These are phyloP conservation scores for Anguilla obscura DNA, from an alignment of 2,797 vertebrate species.

Conservation along the genomic window DNA sequence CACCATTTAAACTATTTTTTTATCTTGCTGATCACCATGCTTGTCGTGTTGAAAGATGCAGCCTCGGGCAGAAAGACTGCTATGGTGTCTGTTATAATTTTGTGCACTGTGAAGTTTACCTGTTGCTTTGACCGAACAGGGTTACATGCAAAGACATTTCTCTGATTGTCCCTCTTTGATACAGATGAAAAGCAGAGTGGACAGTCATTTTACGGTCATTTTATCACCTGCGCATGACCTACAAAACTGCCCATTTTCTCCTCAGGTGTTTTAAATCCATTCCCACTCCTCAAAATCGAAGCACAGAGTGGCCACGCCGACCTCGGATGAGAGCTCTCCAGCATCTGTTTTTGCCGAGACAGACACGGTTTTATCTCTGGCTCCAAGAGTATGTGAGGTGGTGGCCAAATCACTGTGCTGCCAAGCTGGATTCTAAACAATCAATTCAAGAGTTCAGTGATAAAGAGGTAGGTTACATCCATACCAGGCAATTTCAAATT, in stretches of 20 bases:
- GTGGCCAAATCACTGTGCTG: background rate
- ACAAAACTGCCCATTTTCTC: background rate
- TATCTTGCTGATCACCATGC: background rate
- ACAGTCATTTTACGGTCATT: background rate
- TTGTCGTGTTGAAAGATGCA: background rate
- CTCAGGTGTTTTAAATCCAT: background rate
- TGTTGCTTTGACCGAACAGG: background rate
- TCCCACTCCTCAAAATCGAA: background rate
- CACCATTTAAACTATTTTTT: background rate
- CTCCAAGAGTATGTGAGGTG: background rate
- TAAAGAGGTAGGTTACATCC: conserved; percentile 1
- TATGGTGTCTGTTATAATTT: background rate
- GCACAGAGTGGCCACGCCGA: background rate
- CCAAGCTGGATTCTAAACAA: conserved; percentile 5
- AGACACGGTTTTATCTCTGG: background rate
- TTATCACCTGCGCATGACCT: background rate
- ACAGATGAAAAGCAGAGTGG: background rate
- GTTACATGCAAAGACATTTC: background rate
- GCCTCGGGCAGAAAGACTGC: background rate
- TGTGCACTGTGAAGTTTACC: background rate
- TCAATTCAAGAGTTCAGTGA: background rate
- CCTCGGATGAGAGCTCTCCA: background rate
- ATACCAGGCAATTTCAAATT: conserved; percentile 6
- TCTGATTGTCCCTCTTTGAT: background rate
- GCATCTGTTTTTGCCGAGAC: background rate